phyloP scores from a whole-genome alignment of 2,113 vertebrate species.

The Mormyrus iriodes region DNA sequence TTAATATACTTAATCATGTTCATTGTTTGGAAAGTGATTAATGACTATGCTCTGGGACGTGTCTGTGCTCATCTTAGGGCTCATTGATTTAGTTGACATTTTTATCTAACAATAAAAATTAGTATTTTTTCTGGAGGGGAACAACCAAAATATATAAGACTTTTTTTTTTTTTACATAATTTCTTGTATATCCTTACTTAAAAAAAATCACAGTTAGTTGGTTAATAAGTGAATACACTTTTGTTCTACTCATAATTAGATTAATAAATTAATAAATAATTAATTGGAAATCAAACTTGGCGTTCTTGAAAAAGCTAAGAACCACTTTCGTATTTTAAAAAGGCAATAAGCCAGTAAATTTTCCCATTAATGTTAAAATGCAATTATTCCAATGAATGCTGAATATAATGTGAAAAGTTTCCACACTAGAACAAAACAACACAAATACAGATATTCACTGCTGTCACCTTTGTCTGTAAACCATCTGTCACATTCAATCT shows the following conservation, averaged over 20 bases:
- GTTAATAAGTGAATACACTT: background rate
- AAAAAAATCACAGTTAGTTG: background rate
- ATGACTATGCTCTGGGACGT: background rate
- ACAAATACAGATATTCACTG: background rate
- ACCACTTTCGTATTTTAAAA: background rate
- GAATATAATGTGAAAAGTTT: background rate
- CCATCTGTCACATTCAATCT: background rate
- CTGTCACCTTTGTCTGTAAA: background rate
- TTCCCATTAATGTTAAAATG: background rate
- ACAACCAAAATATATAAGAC: background rate
- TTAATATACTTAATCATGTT: slow-evolving; percentile 5
- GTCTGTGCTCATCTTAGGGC: background rate
- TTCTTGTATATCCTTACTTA: background rate
- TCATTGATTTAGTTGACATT: background rate
- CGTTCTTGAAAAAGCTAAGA: background rate
- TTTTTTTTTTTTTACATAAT: background rate
- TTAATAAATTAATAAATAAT: too few species aligned
- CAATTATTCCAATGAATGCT: background rate
- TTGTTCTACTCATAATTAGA: background rate
- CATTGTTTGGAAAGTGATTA: background rate
- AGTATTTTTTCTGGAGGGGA: background rate
- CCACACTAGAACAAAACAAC: background rate
- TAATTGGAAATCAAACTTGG: background rate
- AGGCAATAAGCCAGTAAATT: background rate
- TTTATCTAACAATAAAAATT: background rate